These are phyloP conservation scores for Athalia cordata DNA, from an alignment of 2,888 invertebrate species.

Conservation along the genomic window DNA sequence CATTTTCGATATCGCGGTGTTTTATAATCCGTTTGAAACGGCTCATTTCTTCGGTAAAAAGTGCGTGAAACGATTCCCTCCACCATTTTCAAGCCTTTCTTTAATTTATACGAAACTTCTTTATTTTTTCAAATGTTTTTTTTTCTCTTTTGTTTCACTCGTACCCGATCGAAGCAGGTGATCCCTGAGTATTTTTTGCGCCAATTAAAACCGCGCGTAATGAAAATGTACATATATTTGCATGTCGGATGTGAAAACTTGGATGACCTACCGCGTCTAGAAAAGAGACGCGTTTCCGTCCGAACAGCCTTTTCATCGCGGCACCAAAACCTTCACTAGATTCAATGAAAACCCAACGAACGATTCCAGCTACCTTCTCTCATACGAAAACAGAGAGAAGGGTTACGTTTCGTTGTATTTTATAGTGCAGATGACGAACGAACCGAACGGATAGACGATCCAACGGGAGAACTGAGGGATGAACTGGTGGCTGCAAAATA, in stretches of 20 bases:
- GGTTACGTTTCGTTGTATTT: slow-evolving; percentile 36
- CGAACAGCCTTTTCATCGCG: slow-evolving; percentile 67
- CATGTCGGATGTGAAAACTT: background rate
- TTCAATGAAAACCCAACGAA: slow-evolving; percentile 20
- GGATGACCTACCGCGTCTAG: slow-evolving; percentile 48
- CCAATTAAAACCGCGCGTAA: too few relatives aligned
- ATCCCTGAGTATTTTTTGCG: too few relatives aligned
- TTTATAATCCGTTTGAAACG: too few relatives aligned
- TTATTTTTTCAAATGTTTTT: too few relatives aligned
- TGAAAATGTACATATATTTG: too few relatives aligned
- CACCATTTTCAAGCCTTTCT: too few relatives aligned
- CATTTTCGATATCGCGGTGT: too few relatives aligned
- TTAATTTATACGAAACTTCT: too few relatives aligned
- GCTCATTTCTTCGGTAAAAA: too few relatives aligned
- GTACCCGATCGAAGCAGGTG: too few relatives aligned
- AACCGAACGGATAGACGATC: background rate
- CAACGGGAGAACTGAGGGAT: background rate
- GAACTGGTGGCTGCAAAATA: slow-evolving; percentile 1
- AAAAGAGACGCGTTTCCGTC: slow-evolving; percentile 65
- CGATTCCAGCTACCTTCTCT: background rate
- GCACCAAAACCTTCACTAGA: slow-evolving; percentile 43
- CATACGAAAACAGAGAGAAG: slow-evolving; percentile 33
- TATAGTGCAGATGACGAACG: slow-evolving; percentile 41
- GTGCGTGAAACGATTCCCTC: too few relatives aligned
- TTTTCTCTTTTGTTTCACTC: too few relatives aligned